These are phyloP conservation scores for Lepidochrysops patricia DNA, from an alignment of 2,888 invertebrate species.

Conservation along the genomic window DNA sequence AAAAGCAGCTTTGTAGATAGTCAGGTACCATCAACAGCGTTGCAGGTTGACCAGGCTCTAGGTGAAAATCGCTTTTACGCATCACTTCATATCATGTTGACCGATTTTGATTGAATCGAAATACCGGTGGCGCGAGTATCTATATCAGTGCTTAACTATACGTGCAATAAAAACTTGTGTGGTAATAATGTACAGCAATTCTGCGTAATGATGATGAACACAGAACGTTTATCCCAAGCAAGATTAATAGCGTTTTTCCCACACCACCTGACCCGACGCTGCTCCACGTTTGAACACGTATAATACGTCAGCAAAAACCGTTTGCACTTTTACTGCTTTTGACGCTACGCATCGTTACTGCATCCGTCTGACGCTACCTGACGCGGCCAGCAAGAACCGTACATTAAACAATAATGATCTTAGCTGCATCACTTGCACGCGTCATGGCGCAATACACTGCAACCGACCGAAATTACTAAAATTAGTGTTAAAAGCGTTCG, in stretches of 20 bases:
- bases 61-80: no score
- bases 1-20: background rate
- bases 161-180: background rate
- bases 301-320: no score
- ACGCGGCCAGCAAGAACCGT: background rate
- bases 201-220: background rate
- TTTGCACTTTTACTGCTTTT: no score
- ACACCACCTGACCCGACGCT: background rate
- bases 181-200: background rate
- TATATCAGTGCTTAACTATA: no score
- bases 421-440: slow-evolving; percentile 19
- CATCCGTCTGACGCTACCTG: background rate
- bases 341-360: no score
- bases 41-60: no score
- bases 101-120: no score
- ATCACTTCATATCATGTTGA: no score
- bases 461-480: slow-evolving; percentile 44
- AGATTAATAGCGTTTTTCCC: background rate
- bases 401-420: slow-evolving; percentile 22
- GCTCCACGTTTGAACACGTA: no score
- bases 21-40: no score
- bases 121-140: no score
- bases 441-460: slow-evolving; percentile 28
- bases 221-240: background rate
- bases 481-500: slow-evolving; percentile 48